Conservation (phyloP, 2,113 vertebrate genomes). For the Vombatus ursinus region DNA sequence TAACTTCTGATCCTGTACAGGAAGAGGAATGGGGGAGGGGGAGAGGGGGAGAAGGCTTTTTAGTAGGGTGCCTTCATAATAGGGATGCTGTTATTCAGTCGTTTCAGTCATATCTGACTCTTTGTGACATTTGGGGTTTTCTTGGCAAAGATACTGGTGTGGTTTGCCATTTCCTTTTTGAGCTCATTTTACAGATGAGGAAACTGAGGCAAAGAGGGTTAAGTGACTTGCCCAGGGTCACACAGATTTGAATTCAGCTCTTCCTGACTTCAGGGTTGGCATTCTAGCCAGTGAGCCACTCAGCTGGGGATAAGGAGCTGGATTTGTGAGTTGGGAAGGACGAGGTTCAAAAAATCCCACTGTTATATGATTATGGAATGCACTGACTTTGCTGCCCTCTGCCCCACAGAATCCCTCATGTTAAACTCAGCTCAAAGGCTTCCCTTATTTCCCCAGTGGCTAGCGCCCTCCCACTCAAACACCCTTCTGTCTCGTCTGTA, state of each 20-base stretch:
- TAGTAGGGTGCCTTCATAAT: neutral
- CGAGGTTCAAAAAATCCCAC: neutral
- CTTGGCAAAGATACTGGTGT: neutral
- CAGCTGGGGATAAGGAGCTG: too few relatives aligned
- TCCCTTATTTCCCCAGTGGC: too few relatives aligned
- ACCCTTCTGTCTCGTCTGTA: neutral
- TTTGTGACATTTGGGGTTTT: neutral
- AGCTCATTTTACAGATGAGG: neutral
- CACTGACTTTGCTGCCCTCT: neutral
- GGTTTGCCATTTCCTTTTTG: neutral
- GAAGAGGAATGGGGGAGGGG: conserved; percentile 41
- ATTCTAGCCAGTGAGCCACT: too few relatives aligned
- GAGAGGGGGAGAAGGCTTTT: neutral
- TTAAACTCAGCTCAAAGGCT: neutral
- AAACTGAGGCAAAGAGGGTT: neutral
- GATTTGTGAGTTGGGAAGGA: neutral
- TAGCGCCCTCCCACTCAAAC: neutral
- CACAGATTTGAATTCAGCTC: neutral
- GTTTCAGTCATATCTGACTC: neutral
- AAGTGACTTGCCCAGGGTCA: neutral
- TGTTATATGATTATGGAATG: neutral
- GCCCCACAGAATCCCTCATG: neutral
- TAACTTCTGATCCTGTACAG: conserved; percentile 91
- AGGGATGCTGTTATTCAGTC: neutral
- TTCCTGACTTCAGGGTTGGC: neutral